These are phyloP conservation scores for Riparia riparia DNA, from an alignment of 2,113 vertebrate genomes.

Conservation along the genomic window DNA sequence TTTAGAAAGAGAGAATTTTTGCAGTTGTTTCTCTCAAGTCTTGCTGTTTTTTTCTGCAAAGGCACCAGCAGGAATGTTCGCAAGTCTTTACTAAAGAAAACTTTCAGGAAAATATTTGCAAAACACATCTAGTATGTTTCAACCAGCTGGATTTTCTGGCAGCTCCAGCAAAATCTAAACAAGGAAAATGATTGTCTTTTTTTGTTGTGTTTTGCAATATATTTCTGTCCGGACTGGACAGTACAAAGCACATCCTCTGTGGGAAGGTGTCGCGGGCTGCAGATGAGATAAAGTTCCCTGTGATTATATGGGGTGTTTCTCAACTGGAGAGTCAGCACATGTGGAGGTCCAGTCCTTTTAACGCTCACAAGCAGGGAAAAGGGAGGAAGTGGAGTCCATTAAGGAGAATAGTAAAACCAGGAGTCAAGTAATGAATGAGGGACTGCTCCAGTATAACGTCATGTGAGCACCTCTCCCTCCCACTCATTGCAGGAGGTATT, in stretches of 20 bases:
- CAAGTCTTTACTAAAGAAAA: not conserved
- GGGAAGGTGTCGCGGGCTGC: slow-evolving; percentile 43
- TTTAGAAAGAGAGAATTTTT: not conserved
- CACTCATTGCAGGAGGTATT: slow-evolving; percentile 1
- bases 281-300: slow-evolving; percentile 48
- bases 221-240: slow-evolving; percentile 11
- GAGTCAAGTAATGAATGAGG: slow-evolving; percentile 18
- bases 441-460: not conserved
- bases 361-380: not conserved
- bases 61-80: not conserved
- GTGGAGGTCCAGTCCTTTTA: slow-evolving; percentile 16
- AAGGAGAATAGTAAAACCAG: slow-evolving; percentile 62
- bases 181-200: slow-evolving; percentile 45
- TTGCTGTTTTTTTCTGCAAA: not conserved
- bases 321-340: slow-evolving; percentile 5
- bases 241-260: slow-evolving; percentile 55
- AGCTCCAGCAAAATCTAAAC: slow-evolving; percentile 48
- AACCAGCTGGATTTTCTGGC: slow-evolving; percentile 66
- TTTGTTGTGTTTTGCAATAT: slow-evolving; percentile 32
- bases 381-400: slow-evolving; percentile 56
- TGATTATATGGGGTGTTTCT: slow-evolving; percentile 56
- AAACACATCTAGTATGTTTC: slow-evolving; percentile 7
- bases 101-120: slow-evolving; percentile 45
- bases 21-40: not conserved
- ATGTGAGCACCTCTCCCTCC: slow-evolving; percentile 34